Percentiles rank a stretch among this genome's conserved stretches.
Evolutionary conservation across 2,888 invertebrate species (phyloP).

Genomic region (Cylindroiulus punctatus): DNA sequence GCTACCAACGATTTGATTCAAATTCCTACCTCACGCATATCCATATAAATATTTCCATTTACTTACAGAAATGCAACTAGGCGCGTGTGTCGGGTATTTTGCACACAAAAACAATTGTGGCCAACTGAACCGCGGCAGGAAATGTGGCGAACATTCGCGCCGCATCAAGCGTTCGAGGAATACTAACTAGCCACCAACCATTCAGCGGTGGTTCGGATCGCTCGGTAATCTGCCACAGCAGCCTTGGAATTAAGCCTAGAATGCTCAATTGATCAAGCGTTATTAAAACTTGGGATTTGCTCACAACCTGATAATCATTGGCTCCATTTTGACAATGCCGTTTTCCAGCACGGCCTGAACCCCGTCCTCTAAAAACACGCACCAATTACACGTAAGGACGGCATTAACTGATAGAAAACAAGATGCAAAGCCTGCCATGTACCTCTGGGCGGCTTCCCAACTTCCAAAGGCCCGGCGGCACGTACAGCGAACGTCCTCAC

Average conservation of each 20-base stretch:
- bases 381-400: not conserved
- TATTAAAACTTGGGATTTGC: not conserved
- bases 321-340: conserved; percentile 19
- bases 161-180: not conserved
- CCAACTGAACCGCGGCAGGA: not conserved
- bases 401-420: not conserved
- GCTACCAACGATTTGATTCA: no score
- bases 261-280: not conserved
- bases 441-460: conserved; percentile 14
- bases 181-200: not conserved
- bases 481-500: not conserved
- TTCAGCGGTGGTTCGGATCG: not conserved
- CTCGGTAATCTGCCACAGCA: not conserved
- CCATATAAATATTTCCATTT: not conserved
- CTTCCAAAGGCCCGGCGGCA: not conserved
- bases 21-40: not conserved
- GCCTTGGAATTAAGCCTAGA: conserved; percentile 1
- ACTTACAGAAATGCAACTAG: not conserved
- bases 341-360: conserved; percentile 1
- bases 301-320: conserved; percentile 2
- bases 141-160: not conserved
- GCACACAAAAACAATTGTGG: not conserved
- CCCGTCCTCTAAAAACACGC: not conserved
- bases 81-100: not conserved
- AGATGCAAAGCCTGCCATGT: not conserved